These are phyloP conservation scores for Chromoteleia sp. DNA, from an alignment of 2,888 invertebrate genomes.

Conservation along the genomic window DNA sequence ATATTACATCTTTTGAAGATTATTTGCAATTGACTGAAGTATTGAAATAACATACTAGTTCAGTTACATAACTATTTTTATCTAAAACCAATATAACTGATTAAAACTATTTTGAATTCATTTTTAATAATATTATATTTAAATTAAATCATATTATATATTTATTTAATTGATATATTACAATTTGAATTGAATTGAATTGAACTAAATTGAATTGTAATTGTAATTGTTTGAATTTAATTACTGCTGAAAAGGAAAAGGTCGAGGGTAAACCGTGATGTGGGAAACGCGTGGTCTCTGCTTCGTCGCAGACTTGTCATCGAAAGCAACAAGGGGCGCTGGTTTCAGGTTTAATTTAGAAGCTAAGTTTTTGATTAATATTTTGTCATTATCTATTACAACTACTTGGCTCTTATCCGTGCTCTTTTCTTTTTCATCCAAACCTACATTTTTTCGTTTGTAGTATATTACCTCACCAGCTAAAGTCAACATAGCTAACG, in stretches of 20 bases:
- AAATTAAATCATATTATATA: no score
- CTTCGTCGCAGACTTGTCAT: slow-evolving; percentile 73
- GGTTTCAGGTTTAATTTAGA: slow-evolving; percentile 80
- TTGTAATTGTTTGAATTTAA: no score
- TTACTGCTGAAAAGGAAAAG: slow-evolving; percentile 82
- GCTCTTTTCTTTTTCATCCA: slow-evolving; percentile 52
- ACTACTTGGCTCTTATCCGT: slow-evolving; percentile 28
- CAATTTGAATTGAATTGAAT: no score
- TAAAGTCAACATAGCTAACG: slow-evolving; percentile 93
- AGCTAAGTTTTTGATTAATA: slow-evolving; percentile 76
- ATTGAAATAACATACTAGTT: no score
- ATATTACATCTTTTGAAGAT: no score
- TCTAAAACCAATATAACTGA: no score
- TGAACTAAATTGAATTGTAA: no score
- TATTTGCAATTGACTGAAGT: no score
- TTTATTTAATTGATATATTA: no score
- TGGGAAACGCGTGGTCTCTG: slow-evolving; percentile 81
- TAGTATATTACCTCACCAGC: slow-evolving; percentile 93
- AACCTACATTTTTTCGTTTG: slow-evolving; percentile 73
- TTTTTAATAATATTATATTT: no score
- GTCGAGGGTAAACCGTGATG: slow-evolving; percentile 84
- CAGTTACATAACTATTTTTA: no score
- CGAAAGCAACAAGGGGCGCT: slow-evolving; percentile 78
- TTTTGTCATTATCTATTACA: slow-evolving; percentile 71
- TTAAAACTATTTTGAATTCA: no score